phyloP scores from a whole-genome alignment of 1,140 invertebrate genomes.

The Metopolophium dirhodum region DNA sequence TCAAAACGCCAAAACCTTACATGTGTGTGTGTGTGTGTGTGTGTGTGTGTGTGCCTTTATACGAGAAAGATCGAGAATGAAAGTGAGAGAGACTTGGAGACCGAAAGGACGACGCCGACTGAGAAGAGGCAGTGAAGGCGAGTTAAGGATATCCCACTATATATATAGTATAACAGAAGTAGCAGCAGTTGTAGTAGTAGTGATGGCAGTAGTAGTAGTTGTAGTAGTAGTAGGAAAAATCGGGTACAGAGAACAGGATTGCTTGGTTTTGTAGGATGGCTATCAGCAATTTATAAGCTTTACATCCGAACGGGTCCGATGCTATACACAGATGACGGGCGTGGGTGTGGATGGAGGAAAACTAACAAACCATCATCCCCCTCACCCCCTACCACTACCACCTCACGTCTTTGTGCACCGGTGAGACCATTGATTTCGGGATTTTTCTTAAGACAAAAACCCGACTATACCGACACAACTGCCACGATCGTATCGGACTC shows the following conservation, averaged over 20 bases:
- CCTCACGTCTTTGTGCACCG: not conserved
- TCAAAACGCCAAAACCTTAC: constrained; percentile 36
- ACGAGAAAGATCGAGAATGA: no score
- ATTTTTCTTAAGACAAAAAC: constrained; percentile 39
- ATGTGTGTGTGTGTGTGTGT: not conserved
- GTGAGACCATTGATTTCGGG: constrained; percentile 14
- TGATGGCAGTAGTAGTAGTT: not conserved
- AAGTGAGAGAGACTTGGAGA: not conserved
- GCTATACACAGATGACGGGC: not conserved
- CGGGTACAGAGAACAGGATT: not conserved
- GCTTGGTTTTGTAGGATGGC: constrained; percentile 23
- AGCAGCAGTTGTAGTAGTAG: not conserved
- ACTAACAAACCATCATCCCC: constrained; percentile 6
- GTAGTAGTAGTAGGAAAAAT: constrained; percentile 14
- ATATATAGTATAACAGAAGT: not conserved
- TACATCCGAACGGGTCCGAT: constrained; percentile 32
- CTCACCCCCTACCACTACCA: not conserved
- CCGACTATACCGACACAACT: not conserved
- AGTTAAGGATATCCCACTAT: not conserved
- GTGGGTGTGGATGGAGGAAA: not conserved
- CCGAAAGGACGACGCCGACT: not conserved
- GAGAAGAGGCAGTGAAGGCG: not conserved
- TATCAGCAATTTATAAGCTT: constrained; percentile 52
- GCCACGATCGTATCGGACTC: not conserved
- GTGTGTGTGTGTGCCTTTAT: not conserved